A percentile compares a stretch with the other conserved stretches of the same genome.
Conservation (phyloP, 2,797 vertebrate species). For the Catostomus latipinnis region DNA sequence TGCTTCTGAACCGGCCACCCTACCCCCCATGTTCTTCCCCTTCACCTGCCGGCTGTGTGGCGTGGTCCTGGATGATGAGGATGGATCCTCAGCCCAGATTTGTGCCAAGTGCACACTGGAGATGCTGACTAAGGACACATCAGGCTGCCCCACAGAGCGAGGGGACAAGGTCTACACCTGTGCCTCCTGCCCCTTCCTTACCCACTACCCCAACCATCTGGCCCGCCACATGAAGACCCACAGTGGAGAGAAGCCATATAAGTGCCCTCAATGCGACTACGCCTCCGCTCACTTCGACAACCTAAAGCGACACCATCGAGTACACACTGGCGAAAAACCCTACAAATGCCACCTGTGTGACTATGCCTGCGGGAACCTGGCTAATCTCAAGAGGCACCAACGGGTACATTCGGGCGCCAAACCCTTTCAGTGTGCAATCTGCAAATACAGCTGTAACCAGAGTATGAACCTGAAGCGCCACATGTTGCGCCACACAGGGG, state of each 20-base stretch:
- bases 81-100: constrained; percentile 83
- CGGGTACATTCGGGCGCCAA: constrained; percentile 96
- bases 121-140: constrained; percentile 83
- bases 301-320: constrained; percentile 95
- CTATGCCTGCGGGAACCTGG: constrained; percentile 96
- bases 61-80: constrained; percentile 88
- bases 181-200: constrained; percentile 91
- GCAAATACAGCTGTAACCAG: constrained; percentile 98
- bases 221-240: constrained; percentile 98
- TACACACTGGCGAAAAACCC: constrained; percentile 96
- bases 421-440: constrained; percentile 93
- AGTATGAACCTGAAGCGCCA: constrained; percentile 99
- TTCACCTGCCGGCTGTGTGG: constrained; percentile 92
- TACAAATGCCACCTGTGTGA: constrained; percentile 97
- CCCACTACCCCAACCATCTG: constrained; percentile 97
- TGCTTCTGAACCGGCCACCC: constrained; percentile 59
- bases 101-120: constrained; percentile 90
- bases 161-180: constrained; percentile 91
- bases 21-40: constrained; percentile 87
- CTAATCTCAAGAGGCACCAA: constrained; percentile 95
- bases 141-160: constrained; percentile 75
- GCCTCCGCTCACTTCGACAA: constrained; percentile 96
- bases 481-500: constrained; percentile 95
- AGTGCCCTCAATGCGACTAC: constrained; percentile 93
- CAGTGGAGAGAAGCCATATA: constrained; percentile 95